phyloP scores from a whole-genome alignment of 2,797 vertebrate genomes.

The Centroberyx gerrardi region DNA sequence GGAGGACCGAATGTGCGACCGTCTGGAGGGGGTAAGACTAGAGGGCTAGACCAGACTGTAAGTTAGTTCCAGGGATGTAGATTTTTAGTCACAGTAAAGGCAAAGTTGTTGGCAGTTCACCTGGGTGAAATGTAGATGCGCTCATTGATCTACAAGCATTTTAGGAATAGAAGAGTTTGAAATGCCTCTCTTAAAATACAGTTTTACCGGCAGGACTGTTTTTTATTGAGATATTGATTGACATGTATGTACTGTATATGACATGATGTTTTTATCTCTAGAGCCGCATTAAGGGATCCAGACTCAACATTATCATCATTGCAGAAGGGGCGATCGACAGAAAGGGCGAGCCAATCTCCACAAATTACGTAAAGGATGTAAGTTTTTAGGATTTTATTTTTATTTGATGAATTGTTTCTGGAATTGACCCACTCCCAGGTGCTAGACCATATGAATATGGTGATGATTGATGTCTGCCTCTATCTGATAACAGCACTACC shows the following conservation, averaged over 20 bases:
- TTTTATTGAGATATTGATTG: neutral
- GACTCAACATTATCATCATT: conserved; percentile 95
- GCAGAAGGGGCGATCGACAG: conserved; percentile 94
- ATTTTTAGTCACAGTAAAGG: neutral
- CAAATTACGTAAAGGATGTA: conserved; percentile 93
- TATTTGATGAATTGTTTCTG: neutral
- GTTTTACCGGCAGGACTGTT: too few relatives aligned
- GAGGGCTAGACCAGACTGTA: neutral
- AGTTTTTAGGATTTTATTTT: conserved; percentile 55
- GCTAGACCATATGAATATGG: neutral
- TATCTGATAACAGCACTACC: neutral
- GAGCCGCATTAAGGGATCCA: conserved; percentile 92
- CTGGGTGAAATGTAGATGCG: neutral
- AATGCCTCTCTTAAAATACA: neutral
- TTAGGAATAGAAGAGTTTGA: neutral
- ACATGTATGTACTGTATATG: neutral
- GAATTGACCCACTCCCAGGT: neutral
- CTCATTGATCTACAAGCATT: neutral
- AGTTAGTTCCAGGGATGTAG: neutral
- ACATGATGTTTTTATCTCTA: conserved; percentile 67
- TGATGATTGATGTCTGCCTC: neutral
- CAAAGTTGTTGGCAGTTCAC: neutral
- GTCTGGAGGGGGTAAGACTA: conserved; percentile 89
- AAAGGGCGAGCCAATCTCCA: conserved; percentile 89
- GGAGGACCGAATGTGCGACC: conserved; percentile 94